Conservation (phyloP, 2,888 invertebrate genomes). For the Nudaria mundana region DNA sequence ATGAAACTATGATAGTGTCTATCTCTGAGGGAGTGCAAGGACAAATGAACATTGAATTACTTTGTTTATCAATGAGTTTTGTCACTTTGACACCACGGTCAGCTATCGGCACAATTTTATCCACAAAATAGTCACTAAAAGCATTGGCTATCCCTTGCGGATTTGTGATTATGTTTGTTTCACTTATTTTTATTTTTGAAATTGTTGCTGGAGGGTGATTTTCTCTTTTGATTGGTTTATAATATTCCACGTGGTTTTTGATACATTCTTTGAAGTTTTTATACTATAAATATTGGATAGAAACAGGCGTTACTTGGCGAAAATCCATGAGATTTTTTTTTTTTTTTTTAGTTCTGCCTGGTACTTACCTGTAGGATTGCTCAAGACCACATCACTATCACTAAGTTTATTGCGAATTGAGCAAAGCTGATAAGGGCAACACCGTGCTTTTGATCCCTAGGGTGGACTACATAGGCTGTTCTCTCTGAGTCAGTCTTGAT, state of each 20-base stretch:
- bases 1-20: neutral
- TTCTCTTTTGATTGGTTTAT: neutral
- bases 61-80: neutral
- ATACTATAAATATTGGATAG: too few relatives aligned
- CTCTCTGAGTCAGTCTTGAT: too few relatives aligned
- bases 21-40: neutral
- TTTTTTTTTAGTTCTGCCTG: too few relatives aligned
- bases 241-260: neutral
- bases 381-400: too few relatives aligned
- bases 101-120: slow-evolving; percentile 1
- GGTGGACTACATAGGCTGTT: too few relatives aligned
- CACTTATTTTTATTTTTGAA: neutral
- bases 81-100: neutral
- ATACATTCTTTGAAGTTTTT: neutral
- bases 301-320: neutral
- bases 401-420: too few relatives aligned
- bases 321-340: too few relatives aligned
- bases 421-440: too few relatives aligned
- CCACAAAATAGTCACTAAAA: neutral
- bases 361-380: too few relatives aligned
- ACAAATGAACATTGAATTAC: neutral
- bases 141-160: neutral
- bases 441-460: too few relatives aligned
- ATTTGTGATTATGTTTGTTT: neutral
- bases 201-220: neutral